Evolutionary conservation across 2,888 invertebrate species (phyloP), one percentile per base, ranked within the genome.

Genomic region (Lochmaea capreae): DNA sequence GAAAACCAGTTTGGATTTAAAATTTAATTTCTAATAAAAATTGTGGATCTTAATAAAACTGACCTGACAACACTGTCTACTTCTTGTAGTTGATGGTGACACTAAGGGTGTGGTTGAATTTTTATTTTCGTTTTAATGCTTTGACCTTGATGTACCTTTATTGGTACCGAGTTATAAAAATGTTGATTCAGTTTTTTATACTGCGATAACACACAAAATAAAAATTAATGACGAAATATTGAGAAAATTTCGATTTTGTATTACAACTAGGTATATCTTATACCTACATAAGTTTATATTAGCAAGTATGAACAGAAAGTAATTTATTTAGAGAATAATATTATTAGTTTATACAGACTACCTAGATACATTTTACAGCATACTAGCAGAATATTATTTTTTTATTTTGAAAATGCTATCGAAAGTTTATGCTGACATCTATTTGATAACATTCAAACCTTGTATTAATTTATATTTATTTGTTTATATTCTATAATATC

Each of bases 51-150:
- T 14, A n/a, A 26, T 18, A 59, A n/a, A n/a, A n/a, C n/a, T n/a
- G 14, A 33, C 18, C 4, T 62, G 68, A 49, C 70, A 70, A 58
- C 65, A 43, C 12, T 12, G 65, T 42, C 10, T 42, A 26, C 54
- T 65, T 65, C 57, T 54, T 57, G 11, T 33, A 16, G 58, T n/a
- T 68, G 61, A 61, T 67, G 67, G 67, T 67, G 49, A 52, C 62
- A 52, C 52, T 26, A 46, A 71, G 71, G 71, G 71, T 71, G 71
- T 71, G 71, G 71, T 71, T 71, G 71, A 71, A 46, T 71, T 71
- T 43, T 68, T 65, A 65, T 58, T 65, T 62, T 71, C 57, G 33
- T 22, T 65, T 65, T 65, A 26, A 65, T 65, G 58, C 26, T 57
- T 43, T 65, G 57, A 63, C 70, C 70, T 70, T 70, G 70, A 42